Conservation (phyloP, 2,797 vertebrate genomes). For the Neosilurus mollespiculum region DNA sequence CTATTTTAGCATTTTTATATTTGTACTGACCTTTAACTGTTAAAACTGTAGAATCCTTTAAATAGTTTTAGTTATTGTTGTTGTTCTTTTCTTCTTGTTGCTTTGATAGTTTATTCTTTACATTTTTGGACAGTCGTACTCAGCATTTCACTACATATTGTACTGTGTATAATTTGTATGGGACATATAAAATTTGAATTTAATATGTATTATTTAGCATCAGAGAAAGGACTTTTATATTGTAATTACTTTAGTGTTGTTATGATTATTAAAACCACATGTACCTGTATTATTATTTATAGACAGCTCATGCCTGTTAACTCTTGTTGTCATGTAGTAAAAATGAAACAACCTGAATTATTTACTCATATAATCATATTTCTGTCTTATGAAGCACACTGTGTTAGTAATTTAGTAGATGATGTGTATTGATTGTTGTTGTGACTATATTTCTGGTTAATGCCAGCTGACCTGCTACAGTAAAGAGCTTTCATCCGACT, state of each 20-base stretch:
- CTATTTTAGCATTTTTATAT: too few species aligned
- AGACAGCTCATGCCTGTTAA: background rate
- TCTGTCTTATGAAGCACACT: background rate
- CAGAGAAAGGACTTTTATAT: background rate
- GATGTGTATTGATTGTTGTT: conserved; percentile 45
- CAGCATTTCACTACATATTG: too few species aligned
- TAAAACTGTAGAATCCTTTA: too few species aligned
- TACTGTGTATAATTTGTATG: too few species aligned
- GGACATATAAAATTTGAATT: too few species aligned
- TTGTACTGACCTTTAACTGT: too few species aligned
- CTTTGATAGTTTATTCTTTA: too few species aligned
- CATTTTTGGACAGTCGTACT: too few species aligned
- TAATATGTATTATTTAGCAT: too few species aligned
- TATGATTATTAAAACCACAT: background rate
- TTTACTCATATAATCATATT: background rate
- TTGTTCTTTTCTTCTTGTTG: too few species aligned
- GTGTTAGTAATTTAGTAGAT: conserved; percentile 9
- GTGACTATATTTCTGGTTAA: conserved; percentile 32
- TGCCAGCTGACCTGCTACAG: conserved; percentile 51
- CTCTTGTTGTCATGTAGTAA: background rate
- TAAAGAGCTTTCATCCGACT: conserved; percentile 50
- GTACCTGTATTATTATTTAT: background rate
- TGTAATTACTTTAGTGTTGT: background rate
- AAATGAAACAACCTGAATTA: background rate
- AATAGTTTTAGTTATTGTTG: too few species aligned